Percentiles rank a stretch among this genome's conserved stretches.
Conservation (phyloP, 2,113 vertebrate species). For the Nestor notabilis region DNA sequence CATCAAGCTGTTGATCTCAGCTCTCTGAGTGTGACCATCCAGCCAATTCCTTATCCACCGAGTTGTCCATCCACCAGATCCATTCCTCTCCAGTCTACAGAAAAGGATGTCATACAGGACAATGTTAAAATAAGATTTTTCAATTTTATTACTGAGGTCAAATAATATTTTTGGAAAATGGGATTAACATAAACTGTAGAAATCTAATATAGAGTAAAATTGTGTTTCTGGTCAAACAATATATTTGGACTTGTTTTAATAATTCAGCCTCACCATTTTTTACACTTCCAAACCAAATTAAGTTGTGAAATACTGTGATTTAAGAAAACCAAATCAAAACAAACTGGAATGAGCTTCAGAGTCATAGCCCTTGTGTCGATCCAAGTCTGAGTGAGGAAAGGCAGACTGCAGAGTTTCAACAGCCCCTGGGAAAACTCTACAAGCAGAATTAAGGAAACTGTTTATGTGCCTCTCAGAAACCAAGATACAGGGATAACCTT, state of each 20-base stretch:
- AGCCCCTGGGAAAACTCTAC: not conserved
- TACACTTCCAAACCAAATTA: not conserved
- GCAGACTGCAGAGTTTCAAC: not conserved
- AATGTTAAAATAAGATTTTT: not conserved
- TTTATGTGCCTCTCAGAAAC: not conserved
- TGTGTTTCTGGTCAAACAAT: not conserved
- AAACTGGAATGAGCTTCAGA: not conserved
- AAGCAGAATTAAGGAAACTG: not conserved
- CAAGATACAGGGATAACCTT: rapidly evolving
- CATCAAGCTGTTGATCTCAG: not conserved
- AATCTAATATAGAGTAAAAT: not conserved
- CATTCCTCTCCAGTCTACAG: not conserved
- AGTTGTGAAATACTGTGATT: not conserved
- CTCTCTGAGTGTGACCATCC: not conserved
- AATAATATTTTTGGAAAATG: not conserved
- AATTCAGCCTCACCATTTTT: not conserved
- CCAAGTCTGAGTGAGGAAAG: not conserved
- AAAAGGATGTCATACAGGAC: not conserved
- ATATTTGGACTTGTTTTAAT: not conserved
- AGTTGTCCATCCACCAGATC: not conserved
- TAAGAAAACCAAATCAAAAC: not conserved
- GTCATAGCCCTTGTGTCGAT: not conserved
- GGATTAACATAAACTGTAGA: not conserved
- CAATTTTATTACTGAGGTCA: not conserved
- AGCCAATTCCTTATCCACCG: not conserved